A percentile compares a stretch with the other conserved stretches of the same genome.
phyloP scores from a whole-genome alignment of 1,140 invertebrate genomes.

The Drosophila athabasca region DNA sequence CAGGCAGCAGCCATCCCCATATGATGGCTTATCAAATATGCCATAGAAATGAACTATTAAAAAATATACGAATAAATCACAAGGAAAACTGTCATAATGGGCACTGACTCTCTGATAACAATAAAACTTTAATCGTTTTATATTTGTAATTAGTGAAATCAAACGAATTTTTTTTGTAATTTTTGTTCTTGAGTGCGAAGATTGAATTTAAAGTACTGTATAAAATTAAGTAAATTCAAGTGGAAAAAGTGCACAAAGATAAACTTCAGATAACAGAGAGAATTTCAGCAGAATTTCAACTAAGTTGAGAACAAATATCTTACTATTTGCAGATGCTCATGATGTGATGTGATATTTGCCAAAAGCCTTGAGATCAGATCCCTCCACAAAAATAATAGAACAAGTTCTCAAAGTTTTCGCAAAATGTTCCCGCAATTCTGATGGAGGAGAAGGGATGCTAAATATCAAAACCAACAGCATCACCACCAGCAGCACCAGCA shows the following conservation, averaged over 20 bases:
- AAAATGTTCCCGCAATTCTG: conserved; percentile 31
- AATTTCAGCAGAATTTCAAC: not conserved
- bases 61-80: conserved; percentile 26
- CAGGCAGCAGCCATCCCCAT: not conserved
- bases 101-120: conserved; percentile 15
- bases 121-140: conserved; percentile 20
- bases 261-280: not conserved
- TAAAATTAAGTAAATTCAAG: conserved; percentile 13
- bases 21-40: conserved; percentile 23
- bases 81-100: conserved; percentile 19
- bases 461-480: conserved; percentile 22
- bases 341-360: conserved; percentile 59
- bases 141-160: conserved; percentile 19
- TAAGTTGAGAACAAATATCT: conserved; percentile 1
- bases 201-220: conserved; percentile 4
- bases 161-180: not conserved
- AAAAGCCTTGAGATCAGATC: conserved; percentile 32
- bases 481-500: not conserved
- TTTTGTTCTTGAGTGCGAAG: too few species aligned
- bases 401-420: conserved; percentile 8
- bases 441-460: conserved; percentile 2
- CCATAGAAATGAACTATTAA: conserved; percentile 26
- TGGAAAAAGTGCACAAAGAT: not conserved
- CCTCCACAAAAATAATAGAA: conserved; percentile 28
- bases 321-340: conserved; percentile 58